These are phyloP conservation scores for Melieria picta DNA, from an alignment of 2,888 invertebrate genomes.

Conservation along the genomic window DNA sequence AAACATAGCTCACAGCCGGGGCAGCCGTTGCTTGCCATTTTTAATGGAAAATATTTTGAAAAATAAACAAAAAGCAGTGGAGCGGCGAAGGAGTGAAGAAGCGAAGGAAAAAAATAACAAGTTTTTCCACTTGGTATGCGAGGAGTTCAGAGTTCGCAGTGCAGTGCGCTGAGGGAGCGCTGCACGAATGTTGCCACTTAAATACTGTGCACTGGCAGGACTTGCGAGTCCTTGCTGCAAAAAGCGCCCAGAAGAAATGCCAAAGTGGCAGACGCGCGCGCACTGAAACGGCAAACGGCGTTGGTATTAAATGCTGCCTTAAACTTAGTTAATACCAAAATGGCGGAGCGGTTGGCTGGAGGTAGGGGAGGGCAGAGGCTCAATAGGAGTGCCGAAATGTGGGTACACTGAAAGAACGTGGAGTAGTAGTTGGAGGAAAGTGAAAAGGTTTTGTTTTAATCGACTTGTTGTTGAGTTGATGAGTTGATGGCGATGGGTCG, in stretches of 20 bases:
- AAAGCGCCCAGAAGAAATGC: too few relatives aligned
- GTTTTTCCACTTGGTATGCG: slow-evolving; percentile 27
- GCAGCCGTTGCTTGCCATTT: slow-evolving; percentile 28
- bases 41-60: slow-evolving; percentile 40
- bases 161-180: neutral
- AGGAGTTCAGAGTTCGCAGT: slow-evolving; percentile 11
- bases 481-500: too few relatives aligned
- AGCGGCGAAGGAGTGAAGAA: neutral
- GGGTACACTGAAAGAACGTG: too few relatives aligned
- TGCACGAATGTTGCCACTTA: too few relatives aligned
- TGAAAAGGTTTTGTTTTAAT: too few relatives aligned
- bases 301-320: slow-evolving; percentile 37
- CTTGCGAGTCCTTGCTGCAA: too few relatives aligned
- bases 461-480: too few relatives aligned
- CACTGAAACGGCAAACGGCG: neutral
- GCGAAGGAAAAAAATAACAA: slow-evolving; percentile 13
- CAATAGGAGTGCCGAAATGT: neutral
- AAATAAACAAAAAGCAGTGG: neutral
- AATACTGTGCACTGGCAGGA: too few relatives aligned
- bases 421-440: too few relatives aligned
- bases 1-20: neutral
- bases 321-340: slow-evolving; percentile 36
- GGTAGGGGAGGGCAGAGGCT: neutral
- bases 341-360: neutral
- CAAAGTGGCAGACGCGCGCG: too few relatives aligned